phyloP scores from a whole-genome alignment of 1,140 invertebrate species.

The Contarinia nasturtii region DNA sequence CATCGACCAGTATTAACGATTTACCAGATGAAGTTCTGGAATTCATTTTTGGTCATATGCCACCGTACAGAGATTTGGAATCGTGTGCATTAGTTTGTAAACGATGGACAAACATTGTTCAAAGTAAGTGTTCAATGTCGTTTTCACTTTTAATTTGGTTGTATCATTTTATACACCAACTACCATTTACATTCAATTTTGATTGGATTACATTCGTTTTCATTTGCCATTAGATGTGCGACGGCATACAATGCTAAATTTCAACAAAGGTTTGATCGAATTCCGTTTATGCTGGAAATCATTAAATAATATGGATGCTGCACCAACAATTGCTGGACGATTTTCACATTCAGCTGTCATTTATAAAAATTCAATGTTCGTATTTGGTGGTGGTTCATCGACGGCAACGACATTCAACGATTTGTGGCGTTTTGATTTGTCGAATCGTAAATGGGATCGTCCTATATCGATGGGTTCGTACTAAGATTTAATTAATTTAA shows the following conservation, averaged over 20 bases:
- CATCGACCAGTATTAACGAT: slow-evolving; percentile 30
- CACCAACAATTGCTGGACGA: slow-evolving; percentile 61
- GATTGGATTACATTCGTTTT: slow-evolving; percentile 5
- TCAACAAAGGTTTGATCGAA: slow-evolving; percentile 17
- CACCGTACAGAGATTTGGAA: slow-evolving; percentile 77
- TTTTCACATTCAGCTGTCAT: slow-evolving; percentile 84
- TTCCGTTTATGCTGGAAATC: slow-evolving; percentile 19
- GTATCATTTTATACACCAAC: too few relatives aligned
- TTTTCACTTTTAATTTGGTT: not conserved
- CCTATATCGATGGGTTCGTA: slow-evolving; percentile 61
- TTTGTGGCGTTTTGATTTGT: slow-evolving; percentile 83
- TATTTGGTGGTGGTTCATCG: slow-evolving; percentile 89
- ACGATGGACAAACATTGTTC: slow-evolving; percentile 60
- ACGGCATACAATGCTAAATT: slow-evolving; percentile 16
- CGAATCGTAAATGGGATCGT: slow-evolving; percentile 61
- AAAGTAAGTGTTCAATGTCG: slow-evolving; percentile 41
- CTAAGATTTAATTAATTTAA: too few relatives aligned
- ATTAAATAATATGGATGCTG: slow-evolving; percentile 5
- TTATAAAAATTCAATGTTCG: slow-evolving; percentile 70
- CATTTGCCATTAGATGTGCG: slow-evolving; percentile 13
- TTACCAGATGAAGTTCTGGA: slow-evolving; percentile 85
- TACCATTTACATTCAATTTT: not conserved
- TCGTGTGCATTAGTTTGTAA: slow-evolving; percentile 68
- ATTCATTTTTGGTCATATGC: slow-evolving; percentile 72
- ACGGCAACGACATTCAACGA: slow-evolving; percentile 93